These are phyloP conservation scores for Actenoides hombroni DNA, from an alignment of 2,113 vertebrate genomes.

Conservation along the genomic window DNA sequence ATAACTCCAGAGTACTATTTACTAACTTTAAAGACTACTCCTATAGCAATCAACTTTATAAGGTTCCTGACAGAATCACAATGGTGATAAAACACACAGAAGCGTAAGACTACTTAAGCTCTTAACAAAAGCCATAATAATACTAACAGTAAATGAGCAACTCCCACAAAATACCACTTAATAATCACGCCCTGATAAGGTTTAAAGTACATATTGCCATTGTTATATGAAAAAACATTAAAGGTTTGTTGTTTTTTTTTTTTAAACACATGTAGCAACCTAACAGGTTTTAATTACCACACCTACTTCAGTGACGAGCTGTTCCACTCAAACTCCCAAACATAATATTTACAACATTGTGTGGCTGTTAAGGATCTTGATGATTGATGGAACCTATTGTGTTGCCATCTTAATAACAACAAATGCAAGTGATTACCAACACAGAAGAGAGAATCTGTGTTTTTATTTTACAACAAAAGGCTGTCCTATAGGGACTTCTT, in stretches of 20 bases:
- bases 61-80: conserved; percentile 79
- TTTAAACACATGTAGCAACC: conserved; percentile 75
- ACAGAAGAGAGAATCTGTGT: conserved; percentile 67
- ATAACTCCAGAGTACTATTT: conserved; percentile 73
- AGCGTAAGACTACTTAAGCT: conserved; percentile 81
- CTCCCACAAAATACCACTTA: conserved; percentile 84
- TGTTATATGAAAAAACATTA: conserved; percentile 80
- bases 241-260: conserved; percentile 72
- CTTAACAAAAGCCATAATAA: conserved; percentile 84
- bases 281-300: conserved; percentile 82
- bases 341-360: conserved; percentile 86
- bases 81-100: conserved; percentile 81
- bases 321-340: conserved; percentile 85
- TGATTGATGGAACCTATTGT: conserved; percentile 84
- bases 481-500: conserved; percentile 68
- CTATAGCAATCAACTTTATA: conserved; percentile 78
- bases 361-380: conserved; percentile 82
- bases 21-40: conserved; percentile 67
- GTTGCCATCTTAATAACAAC: conserved; percentile 65
- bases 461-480: conserved; percentile 76
- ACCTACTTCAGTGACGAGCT: conserved; percentile 83
- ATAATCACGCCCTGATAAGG: conserved; percentile 87
- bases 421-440: conserved; percentile 73
- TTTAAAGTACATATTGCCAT: conserved; percentile 76
- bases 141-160: conserved; percentile 83